Evolutionary conservation across 2,888 invertebrate species (phyloP).

Genomic region (Apotomis betuletana): DNA sequence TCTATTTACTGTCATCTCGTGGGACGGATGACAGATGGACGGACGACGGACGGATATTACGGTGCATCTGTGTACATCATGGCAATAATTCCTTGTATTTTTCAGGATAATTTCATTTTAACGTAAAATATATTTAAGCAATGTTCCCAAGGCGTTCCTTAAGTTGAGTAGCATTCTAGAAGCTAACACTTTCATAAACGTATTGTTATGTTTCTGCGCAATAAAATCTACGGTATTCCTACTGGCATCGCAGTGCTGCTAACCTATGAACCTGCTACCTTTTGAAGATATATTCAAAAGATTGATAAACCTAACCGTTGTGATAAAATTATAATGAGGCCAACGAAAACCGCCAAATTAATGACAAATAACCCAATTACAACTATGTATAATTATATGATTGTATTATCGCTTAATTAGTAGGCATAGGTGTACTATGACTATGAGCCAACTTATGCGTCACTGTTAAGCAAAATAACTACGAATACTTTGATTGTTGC

Average conservation of each 20-base stretch:
- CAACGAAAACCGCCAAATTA: constrained; percentile 5
- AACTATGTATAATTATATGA: constrained; percentile 7
- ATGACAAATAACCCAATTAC: constrained; percentile 11
- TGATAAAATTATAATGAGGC: constrained; percentile 4
- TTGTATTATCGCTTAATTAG: neutral
- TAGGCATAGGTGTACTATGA: no score
- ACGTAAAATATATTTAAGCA: neutral
- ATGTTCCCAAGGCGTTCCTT: no score
- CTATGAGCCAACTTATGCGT: neutral
- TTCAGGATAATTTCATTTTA: neutral
- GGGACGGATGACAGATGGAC: constrained; percentile 40
- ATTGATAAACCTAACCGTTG: neutral
- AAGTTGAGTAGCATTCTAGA: no score
- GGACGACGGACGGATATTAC: constrained; percentile 31
- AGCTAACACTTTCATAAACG: no score
- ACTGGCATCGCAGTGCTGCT: neutral
- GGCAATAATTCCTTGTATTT: neutral
- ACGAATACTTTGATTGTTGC: no score
- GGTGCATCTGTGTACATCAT: constrained; percentile 34
- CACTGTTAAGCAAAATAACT: no score
- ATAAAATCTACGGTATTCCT: no score
- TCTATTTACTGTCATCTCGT: constrained; percentile 37
- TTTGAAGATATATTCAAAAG: neutral
- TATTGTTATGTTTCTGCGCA: no score
- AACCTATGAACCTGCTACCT: no score